A percentile compares a stretch with the other conserved stretches of the same genome.
These are phyloP conservation scores for Muntiacus muntjak DNA, from an alignment of 2,113 vertebrate species.

Conservation along the genomic window DNA sequence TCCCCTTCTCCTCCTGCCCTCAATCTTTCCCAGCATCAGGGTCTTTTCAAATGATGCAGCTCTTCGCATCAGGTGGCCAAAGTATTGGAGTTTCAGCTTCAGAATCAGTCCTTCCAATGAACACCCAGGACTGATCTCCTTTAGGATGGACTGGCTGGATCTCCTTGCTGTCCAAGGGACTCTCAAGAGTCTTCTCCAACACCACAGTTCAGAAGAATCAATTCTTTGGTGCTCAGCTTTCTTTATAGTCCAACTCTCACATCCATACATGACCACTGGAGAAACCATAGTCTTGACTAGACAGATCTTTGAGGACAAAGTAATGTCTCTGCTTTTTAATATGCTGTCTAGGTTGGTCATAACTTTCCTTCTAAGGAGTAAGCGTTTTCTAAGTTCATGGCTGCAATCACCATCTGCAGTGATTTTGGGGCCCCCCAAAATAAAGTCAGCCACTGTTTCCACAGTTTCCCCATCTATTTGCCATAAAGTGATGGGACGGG, in stretches of 20 bases:
- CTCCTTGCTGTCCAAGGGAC: neutral
- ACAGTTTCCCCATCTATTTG: neutral
- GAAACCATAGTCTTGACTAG: neutral
- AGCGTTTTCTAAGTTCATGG: neutral
- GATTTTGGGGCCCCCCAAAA: neutral
- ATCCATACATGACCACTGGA: neutral
- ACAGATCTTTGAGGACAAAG: neutral
- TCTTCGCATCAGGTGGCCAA: neutral
- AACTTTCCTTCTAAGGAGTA: neutral
- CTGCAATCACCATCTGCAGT: neutral
- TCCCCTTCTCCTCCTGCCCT: neutral
- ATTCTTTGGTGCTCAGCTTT: fast-evolving
- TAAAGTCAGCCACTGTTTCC: neutral
- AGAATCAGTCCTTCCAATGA: neutral
- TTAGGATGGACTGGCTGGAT: neutral
- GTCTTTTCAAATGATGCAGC: neutral
- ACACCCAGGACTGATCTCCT: neutral
- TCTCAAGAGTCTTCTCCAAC: neutral
- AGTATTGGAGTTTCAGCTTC: neutral
- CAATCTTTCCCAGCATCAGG: neutral
- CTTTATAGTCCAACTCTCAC: neutral
- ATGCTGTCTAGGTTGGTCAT: neutral
- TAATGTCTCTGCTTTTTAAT: neutral
- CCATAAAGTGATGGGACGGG: neutral
- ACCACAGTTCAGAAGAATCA: neutral